Evolutionary conservation across 2,888 invertebrate species (phyloP).

Genomic region (Rotaria macrura): DNA sequence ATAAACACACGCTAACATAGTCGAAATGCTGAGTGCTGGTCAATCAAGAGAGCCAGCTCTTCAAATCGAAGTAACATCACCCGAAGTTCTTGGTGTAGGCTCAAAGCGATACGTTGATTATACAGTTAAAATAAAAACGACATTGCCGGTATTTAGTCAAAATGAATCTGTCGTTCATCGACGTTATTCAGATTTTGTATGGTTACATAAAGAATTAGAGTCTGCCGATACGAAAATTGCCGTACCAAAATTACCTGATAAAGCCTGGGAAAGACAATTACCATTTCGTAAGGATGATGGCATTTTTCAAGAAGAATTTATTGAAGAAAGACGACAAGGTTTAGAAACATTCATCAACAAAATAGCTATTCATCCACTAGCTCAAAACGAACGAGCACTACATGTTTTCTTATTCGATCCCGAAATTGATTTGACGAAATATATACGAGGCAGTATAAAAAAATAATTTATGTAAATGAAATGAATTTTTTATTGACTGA

Average conservation of each 20-base stretch:
- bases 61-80: slow-evolving; percentile 97
- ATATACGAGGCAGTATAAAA: slow-evolving; percentile 89
- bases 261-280: slow-evolving; percentile 93
- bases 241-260: slow-evolving; percentile 90
- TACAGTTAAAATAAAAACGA: slow-evolving; percentile 98
- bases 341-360: slow-evolving; percentile 97
- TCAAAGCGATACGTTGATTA: slow-evolving; percentile 98
- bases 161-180: slow-evolving; percentile 93
- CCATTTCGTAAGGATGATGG: slow-evolving; percentile 97
- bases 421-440: slow-evolving; percentile 84
- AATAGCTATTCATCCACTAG: slow-evolving; percentile 93
- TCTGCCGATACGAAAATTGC: slow-evolving; percentile 95
- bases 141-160: slow-evolving; percentile 95
- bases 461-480: not conserved
- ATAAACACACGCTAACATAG: not conserved
- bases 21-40: not conserved
- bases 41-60: slow-evolving; percentile 70
- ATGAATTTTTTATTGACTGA: too few species aligned
- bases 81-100: slow-evolving; percentile 89
- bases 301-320: slow-evolving; percentile 97
- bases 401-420: slow-evolving; percentile 98
- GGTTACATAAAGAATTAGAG: slow-evolving; percentile 94
- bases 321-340: slow-evolving; percentile 90
- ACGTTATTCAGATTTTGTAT: slow-evolving; percentile 98
- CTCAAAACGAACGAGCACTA: slow-evolving; percentile 94